Evolutionary conservation across 2,888 invertebrate species (phyloP), one percentile per base, ranked within the genome.

Genomic region (Hyposoter didymator): DNA sequence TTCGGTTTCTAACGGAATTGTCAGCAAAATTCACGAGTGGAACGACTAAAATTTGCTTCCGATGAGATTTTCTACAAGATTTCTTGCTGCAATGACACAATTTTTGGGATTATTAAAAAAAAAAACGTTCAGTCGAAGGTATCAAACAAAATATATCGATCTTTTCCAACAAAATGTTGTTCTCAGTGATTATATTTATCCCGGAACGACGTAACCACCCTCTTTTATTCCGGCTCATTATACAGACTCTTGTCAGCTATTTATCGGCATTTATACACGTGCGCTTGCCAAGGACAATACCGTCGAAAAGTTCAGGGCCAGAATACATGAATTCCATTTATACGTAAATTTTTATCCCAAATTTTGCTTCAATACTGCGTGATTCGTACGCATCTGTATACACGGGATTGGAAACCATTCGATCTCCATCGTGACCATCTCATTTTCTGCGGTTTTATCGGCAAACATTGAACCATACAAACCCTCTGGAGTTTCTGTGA

Each of bases 281-380:
- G 69, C 64, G 35, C 35, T 66, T 19, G 19, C 52, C 84, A 74
- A 82, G 84, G 84, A 74, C 78, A 28, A 64, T 45, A 45, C 52
- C 78, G 19, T 49, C 43, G 35, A 74, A 78, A 69, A 84, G 84
- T 81, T 81, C 84, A 84, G 22, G 81, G 78, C 28, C 52, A 62
- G 45, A 17, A 12, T 66, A 80, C 49, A 75, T 35, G n/a, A 6
- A 17, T 47, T 47, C 1, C 35, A 45, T 47, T 47, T 5, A 55
- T 6, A 22, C 35, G 19, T 8, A 59, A 2, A 59, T 6, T 14
- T 2, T 55, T 55, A 22, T 55, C 22, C 12, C 14, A 55, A 35
- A 73, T 55, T n/a, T 55, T 10, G 10, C 0, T 32, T 2, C 32
- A 12, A 55, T 72, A 72, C n/a, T 49, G 49, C 19, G 43, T 28